phyloP scores from a whole-genome alignment of 2,113 vertebrate genomes.

The Phaetusa simplex region DNA sequence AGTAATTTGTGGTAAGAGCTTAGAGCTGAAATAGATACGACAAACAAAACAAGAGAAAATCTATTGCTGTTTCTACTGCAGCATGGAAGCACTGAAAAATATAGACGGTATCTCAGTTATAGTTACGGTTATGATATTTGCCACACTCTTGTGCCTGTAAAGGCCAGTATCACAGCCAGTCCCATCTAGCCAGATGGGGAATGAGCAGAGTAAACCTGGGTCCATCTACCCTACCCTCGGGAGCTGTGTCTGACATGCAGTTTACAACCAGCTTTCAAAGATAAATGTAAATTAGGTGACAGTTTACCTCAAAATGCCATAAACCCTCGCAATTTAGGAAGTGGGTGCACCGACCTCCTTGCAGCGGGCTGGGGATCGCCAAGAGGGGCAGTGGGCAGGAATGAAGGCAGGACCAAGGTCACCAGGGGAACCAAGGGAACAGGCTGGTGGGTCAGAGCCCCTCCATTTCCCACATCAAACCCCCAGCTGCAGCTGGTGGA shows the following conservation, averaged over 20 bases:
- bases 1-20: constrained; percentile 8
- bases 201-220: neutral
- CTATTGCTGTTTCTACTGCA: neutral
- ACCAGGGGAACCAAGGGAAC: neutral
- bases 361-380: neutral
- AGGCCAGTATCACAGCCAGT: neutral
- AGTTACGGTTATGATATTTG: neutral
- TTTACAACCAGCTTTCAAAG: neutral
- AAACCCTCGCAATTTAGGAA: neutral
- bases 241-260: neutral
- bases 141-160: neutral
- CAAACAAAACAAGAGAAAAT: neutral
- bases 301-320: neutral
- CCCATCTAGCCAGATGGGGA: neutral
- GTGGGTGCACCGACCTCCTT: neutral
- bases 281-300: constrained; percentile 1
- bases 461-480: neutral
- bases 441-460: neutral
- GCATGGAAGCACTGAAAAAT: neutral
- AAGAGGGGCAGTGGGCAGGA: neutral
- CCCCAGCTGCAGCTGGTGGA: neutral
- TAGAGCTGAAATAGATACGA: neutral
- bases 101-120: neutral
- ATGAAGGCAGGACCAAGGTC: neutral
- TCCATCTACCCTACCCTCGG: neutral